Base-by-base conservation (phyloP, 1,140 invertebrate species). In the Bemisia tabaci region DNA sequence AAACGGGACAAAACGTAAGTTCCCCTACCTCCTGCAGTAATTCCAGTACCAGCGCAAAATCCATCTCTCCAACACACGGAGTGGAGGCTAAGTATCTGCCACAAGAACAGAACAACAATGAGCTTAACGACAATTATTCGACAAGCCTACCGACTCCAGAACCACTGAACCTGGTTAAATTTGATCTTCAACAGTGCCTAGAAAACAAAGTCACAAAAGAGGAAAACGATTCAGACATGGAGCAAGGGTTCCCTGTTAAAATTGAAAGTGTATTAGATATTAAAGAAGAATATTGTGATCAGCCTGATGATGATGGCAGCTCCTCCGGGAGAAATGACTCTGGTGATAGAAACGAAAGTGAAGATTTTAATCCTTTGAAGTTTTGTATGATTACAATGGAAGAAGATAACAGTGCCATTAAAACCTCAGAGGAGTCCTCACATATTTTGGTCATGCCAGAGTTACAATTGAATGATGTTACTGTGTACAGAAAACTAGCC, bases 351-450 rank as follows among this genome's bases (percentile, higher is more conserved):
- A 66, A 59, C 39, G 60, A 39, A 12, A 23, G 59, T 26, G 72
- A 71, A 23, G 73, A 75, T 11, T 68, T 74, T 48, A 73, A 71
- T 69, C 73, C 75, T 23, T 69, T 73, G 26, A 73, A 71, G 39
- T 73, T 71, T 65, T 75, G 74, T 72, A 59, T 67, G 26, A 71
- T 73, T 59, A 71, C 68, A 27, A 69, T 72, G 66, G 72, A 74
- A 61, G 73, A 72, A 27, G 58, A 67, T 65, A 67, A 67, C 21
- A 65, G 65, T 17, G 60, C 64, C 21, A 22, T 25, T 33, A 65
- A 64, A 22, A 61, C 33, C 33, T 17, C 5, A 48, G 17, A 17
- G 5, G 33, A 48, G 5, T 48, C 33, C 5, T 9, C 33, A 17
- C 33, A 48, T 9, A 48, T 48, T 48, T 17, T 48, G 17, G 33